phyloP scores from a whole-genome alignment of 2,888 invertebrate genomes.

The Meteorus colon region DNA sequence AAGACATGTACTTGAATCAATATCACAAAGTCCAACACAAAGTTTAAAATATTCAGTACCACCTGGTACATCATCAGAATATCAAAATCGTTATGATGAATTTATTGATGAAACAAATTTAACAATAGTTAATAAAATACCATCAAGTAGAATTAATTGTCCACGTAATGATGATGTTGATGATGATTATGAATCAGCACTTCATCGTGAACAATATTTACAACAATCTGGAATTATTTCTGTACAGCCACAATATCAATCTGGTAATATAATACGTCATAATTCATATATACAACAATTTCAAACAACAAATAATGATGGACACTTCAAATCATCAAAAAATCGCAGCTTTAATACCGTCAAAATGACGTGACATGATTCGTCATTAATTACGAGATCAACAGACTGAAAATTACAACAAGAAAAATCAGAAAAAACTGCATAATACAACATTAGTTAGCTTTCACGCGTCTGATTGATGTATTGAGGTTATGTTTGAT shows the following conservation, averaged over 20 bases:
- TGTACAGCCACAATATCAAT: constrained; percentile 60
- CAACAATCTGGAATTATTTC: constrained; percentile 66
- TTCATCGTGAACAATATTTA: constrained; percentile 66
- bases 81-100: constrained; percentile 60
- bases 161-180: constrained; percentile 50
- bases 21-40: constrained; percentile 70
- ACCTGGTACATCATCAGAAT: constrained; percentile 59
- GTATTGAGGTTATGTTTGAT: too few species aligned
- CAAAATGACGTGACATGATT: constrained; percentile 68
- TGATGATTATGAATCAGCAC: constrained; percentile 64
- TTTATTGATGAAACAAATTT: constrained; percentile 58
- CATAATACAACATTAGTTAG: too few species aligned
- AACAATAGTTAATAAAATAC: constrained; percentile 52
- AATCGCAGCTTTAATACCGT: constrained; percentile 65
- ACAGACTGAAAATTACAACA: constrained; percentile 61
- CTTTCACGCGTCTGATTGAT: too few species aligned
- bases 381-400: constrained; percentile 63
- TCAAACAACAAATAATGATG: constrained; percentile 62
- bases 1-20: constrained; percentile 68
- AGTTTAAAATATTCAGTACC: constrained; percentile 63
- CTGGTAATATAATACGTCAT: constrained; percentile 59
- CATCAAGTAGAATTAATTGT: neutral
- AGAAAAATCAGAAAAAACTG: too few species aligned
- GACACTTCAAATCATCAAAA: constrained; percentile 60
- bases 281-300: constrained; percentile 69